Conservation (phyloP, 2,113 vertebrate species). For the Indri indri region DNA sequence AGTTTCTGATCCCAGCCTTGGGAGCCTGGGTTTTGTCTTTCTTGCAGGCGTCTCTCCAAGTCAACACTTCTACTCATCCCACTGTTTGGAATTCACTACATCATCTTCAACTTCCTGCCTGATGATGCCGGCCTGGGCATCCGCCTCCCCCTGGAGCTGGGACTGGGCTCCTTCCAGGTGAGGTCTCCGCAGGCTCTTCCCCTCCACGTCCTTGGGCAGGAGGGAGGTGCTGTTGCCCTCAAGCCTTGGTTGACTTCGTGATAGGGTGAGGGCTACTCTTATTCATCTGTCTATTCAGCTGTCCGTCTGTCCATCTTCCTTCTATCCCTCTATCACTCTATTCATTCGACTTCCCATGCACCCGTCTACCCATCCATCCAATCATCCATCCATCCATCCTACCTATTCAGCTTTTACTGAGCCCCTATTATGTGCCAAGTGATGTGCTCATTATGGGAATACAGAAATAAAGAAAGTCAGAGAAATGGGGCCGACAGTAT, state of each 20-base stretch:
- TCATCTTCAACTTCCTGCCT: slow-evolving; percentile 95
- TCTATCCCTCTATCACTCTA: background rate
- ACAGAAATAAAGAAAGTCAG: background rate
- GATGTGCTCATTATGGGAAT: background rate
- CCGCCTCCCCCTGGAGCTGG: slow-evolving; percentile 93
- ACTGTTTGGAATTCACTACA: slow-evolving; percentile 94
- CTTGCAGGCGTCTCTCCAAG: slow-evolving; percentile 90
- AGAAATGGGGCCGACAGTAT: background rate
- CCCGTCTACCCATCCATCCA: background rate
- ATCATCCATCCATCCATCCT: background rate
- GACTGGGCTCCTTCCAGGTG: slow-evolving; percentile 97
- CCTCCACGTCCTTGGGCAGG: too few species aligned
- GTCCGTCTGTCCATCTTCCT: background rate
- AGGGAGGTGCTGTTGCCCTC: background rate
- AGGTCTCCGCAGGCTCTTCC: background rate
- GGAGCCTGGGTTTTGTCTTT: background rate
- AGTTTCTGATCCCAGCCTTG: background rate
- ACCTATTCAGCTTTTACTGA: background rate
- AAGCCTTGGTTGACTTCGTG: background rate
- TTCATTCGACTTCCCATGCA: background rate
- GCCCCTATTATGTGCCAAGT: background rate
- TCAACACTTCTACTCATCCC: slow-evolving; percentile 96
- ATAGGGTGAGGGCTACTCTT: background rate
- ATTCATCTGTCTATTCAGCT: background rate
- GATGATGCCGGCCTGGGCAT: slow-evolving; percentile 86